Percentiles rank a stretch among this genome's conserved stretches.
Conservation (phyloP, 2,113 vertebrate genomes). For the Pyxicephalus adspersus region DNA sequence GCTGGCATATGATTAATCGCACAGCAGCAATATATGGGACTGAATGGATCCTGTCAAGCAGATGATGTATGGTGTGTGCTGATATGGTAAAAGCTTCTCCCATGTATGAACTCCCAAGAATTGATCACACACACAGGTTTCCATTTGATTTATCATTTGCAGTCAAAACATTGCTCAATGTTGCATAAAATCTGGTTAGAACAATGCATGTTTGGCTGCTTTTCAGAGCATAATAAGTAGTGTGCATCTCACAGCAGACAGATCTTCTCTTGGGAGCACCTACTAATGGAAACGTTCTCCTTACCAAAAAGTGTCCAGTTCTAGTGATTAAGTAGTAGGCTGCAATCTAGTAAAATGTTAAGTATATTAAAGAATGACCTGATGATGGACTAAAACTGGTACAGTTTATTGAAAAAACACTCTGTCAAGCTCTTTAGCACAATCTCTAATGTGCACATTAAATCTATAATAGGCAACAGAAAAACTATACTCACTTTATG, state of each 20-base stretch:
- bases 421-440: no score
- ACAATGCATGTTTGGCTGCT: slow-evolving; percentile 58
- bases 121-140: slow-evolving; percentile 47
- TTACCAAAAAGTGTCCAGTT: slow-evolving; percentile 36
- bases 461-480: no score
- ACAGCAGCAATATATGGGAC: slow-evolving; percentile 14
- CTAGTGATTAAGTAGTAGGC: slow-evolving; percentile 33
- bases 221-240: slow-evolving; percentile 64
- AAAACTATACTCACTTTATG: no score
- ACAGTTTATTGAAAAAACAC: not conserved
- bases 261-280: slow-evolving; percentile 43
- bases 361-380: slow-evolving; percentile 14
- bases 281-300: slow-evolving; percentile 60
- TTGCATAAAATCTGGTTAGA: slow-evolving; percentile 61
- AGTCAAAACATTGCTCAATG: slow-evolving; percentile 61
- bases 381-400: not conserved
- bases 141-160: slow-evolving; percentile 52
- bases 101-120: slow-evolving; percentile 48
- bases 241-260: slow-evolving; percentile 59
- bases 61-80: slow-evolving; percentile 49
- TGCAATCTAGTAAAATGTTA: not conserved
- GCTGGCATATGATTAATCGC: slow-evolving; percentile 39
- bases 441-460: no score
- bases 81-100: slow-evolving; percentile 54
- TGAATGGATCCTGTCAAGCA: slow-evolving; percentile 40